Base-by-base conservation (phyloP, 2,888 invertebrate genomes). In the Tinea trinotella region DNA sequence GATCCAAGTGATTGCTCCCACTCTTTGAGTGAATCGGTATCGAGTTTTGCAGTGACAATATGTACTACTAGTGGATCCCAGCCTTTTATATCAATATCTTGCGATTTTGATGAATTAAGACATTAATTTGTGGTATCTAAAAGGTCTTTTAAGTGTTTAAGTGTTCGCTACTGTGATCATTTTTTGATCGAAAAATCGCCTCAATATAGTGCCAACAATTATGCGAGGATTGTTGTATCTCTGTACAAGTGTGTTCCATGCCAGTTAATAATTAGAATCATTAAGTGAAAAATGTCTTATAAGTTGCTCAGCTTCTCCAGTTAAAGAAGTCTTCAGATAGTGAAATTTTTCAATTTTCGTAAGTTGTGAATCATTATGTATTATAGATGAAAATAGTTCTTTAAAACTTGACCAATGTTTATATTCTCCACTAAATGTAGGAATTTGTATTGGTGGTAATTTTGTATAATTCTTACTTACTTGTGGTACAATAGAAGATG, bases 61-160 rank as follows among this genome's bases (percentile, higher is more conserved):
- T 24, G 9, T 7, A 24, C 9, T 5, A 24, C 9, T 5, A 24
- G 5, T 5, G 24, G 24, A 24, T 24, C 24, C 24, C 24, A 24
- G 9, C 6, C 5, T 9, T 24, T 10, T 12, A 48, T 54, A 12
- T 56, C 36, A 3, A 59, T 57, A 0, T 58, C 46, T 6, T 61
- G 20, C 52, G 58, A 61, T 52, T 46, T 56, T n/a, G 56, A 53
- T 13, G 57, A 54, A 12, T 52, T 54, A 6, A 61, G 54, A 53
- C 62, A 64, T 55, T 64, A 55, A 3, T 36, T 59, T 3, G 64
- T 61, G 1, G 58, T 63, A 56, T 64, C 63, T 18, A 65, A 18
- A 5, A 65, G 36, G 10, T 58, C 58, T 34, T 62, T 64, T 18
- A 66, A 57, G 40, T 53, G 56, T n/a, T 48, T 55, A 12, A 57